Percentiles rank a stretch among this genome's conserved stretches.
phyloP scores from a whole-genome alignment of 2,113 vertebrate species.

The Ochotona curzoniae region DNA sequence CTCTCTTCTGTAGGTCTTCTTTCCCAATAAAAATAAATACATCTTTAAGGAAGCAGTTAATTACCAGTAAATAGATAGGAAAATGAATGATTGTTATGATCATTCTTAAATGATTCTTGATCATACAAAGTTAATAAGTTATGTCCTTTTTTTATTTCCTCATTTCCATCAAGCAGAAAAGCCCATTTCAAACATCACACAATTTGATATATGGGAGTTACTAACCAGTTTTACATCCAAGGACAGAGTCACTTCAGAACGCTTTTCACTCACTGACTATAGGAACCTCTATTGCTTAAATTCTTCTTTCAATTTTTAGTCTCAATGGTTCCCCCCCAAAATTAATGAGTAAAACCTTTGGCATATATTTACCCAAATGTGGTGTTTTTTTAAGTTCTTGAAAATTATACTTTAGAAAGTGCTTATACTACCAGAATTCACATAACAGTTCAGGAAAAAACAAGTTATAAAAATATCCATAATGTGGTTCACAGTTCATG shows the following conservation, averaged over 20 bases:
- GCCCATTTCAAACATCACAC: neutral
- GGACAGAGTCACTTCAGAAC: slow-evolving; percentile 30
- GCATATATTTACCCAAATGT: neutral
- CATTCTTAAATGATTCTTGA: neutral
- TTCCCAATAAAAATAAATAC: too few relatives aligned
- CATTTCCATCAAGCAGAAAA: slow-evolving; percentile 34
- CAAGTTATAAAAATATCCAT: neutral
- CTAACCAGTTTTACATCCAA: slow-evolving; percentile 15
- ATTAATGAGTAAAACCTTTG: neutral
- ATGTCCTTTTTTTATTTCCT: slow-evolving; percentile 1
- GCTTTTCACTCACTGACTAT: neutral
- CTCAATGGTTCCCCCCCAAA: neutral
- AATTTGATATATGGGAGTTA: neutral
- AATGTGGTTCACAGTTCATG: neutral
- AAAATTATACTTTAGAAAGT: slow-evolving; percentile 20
- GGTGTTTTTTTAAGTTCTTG: neutral
- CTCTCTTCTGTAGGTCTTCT: too few relatives aligned
- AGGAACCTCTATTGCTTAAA: neutral
- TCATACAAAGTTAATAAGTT: neutral
- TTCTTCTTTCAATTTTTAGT: neutral
- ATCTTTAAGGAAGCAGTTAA: neutral
- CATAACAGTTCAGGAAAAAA: neutral
- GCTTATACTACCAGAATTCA: neutral
- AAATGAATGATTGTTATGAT: neutral
- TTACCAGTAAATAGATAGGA: neutral